Percentiles rank a stretch among this genome's conserved stretches.
Conservation (phyloP, 2,113 vertebrate species). For the Rhynchopsitta pachyrhyncha region DNA sequence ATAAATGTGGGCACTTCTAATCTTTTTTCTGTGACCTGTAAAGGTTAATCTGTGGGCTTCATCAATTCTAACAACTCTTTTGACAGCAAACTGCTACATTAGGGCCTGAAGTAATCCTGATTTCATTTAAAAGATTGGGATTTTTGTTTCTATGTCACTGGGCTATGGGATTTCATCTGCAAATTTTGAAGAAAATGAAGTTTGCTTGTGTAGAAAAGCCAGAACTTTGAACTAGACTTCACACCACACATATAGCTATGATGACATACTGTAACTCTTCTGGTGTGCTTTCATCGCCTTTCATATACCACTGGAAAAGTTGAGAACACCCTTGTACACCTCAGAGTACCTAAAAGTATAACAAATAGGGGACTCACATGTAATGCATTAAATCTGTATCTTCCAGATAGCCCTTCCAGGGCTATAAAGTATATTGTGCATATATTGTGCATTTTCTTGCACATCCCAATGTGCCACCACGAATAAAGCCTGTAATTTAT, state of each 20-base stretch:
- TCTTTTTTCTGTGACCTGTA: neutral
- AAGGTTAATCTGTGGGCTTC: neutral
- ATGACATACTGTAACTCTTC: neutral
- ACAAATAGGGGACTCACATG: neutral
- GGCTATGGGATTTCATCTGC: neutral
- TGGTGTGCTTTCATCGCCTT: neutral
- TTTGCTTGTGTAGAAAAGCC: neutral
- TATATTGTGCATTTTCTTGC: neutral
- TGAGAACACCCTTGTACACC: neutral
- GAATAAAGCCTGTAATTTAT: neutral
- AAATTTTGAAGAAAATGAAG: neutral
- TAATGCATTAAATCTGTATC: neutral
- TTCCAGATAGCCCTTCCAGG: neutral
- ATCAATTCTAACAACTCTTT: neutral
- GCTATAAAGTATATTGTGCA: neutral
- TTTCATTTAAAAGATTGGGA: neutral
- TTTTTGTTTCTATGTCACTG: neutral
- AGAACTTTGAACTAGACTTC: neutral
- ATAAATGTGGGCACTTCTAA: neutral
- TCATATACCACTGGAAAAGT: neutral
- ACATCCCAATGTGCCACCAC: neutral
- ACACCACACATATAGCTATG: rapidly evolving
- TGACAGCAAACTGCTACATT: neutral
- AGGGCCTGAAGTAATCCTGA: neutral
- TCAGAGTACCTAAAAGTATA: neutral